A percentile compares a stretch with the other conserved stretches of the same genome.
These are phyloP conservation scores for Cynopterus sphinx DNA, from an alignment of 2,797 vertebrate species.

Conservation along the genomic window DNA sequence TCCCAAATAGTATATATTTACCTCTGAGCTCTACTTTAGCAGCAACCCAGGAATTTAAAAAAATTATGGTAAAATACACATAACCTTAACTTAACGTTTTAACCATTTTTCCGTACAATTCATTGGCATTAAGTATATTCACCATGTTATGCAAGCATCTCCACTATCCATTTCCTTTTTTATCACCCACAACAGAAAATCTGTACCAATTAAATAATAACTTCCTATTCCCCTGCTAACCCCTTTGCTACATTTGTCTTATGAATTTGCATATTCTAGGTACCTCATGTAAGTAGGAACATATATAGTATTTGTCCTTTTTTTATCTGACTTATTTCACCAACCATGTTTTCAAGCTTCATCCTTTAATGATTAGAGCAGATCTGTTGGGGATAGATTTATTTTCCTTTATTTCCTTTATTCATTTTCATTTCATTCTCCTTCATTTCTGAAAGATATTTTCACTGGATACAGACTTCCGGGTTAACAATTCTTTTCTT, in stretches of 20 bases:
- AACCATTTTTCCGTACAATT: neutral
- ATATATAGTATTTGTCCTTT: neutral
- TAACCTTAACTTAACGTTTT: neutral
- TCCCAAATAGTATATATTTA: neutral
- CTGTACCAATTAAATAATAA: neutral
- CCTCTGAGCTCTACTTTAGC: neutral
- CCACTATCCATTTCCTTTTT: neutral
- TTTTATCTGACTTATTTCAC: neutral
- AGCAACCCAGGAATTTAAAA: neutral
- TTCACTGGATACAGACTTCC: neutral
- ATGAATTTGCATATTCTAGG: neutral
- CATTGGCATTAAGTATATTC: neutral
- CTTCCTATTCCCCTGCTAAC: neutral
- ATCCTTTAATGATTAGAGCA: neutral
- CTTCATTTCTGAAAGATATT: neutral
- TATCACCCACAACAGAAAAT: neutral
- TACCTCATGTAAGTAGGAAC: neutral
- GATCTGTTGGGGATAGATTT: neutral
- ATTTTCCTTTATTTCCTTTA: neutral
- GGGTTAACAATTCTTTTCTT: neutral
- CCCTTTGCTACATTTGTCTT: neutral
- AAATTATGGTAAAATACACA: neutral
- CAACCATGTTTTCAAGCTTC: neutral
- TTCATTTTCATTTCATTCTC: neutral
- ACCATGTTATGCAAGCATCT: neutral